Percentiles rank a stretch among this genome's conserved stretches.
Conservation (phyloP, 1,140 invertebrate species). For the Branchinecta lynchi region DNA sequence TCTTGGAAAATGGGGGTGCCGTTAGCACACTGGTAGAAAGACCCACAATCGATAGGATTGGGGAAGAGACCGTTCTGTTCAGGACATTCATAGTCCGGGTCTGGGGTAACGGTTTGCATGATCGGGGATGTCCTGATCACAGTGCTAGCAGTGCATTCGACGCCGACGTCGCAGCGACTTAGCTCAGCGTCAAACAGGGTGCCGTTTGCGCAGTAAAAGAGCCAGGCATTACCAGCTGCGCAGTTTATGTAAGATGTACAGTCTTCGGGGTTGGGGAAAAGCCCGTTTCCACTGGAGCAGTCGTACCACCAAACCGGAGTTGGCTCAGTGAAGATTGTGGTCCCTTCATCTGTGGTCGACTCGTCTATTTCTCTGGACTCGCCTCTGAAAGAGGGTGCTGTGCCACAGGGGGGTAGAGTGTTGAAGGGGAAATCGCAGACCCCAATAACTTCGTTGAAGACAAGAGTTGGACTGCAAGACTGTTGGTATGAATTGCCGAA, state of each 20-base stretch:
- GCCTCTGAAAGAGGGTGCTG: neutral
- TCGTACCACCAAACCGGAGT: conserved; percentile 10
- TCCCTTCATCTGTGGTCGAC: neutral
- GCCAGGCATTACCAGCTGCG: neutral
- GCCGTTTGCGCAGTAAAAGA: neutral
- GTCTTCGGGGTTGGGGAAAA: conserved; percentile 14
- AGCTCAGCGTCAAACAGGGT: neutral
- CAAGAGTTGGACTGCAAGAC: conserved; percentile 23
- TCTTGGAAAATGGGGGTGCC: neutral
- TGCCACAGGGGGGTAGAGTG: neutral
- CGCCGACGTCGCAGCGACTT: neutral
- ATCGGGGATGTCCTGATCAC: conserved; percentile 11
- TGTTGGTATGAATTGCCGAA: conserved; percentile 22
- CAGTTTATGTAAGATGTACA: conserved; percentile 11
- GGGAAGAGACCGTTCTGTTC: conserved; percentile 12
- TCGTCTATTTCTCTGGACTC: neutral
- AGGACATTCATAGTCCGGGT: conserved; percentile 13
- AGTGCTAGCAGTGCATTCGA: neutral
- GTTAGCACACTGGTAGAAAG: neutral
- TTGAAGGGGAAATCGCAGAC: conserved; percentile 26
- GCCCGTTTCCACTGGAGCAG: conserved; percentile 13
- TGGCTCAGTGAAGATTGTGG: neutral
- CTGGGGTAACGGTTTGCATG: conserved; percentile 11
- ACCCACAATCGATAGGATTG: conserved; percentile 3
- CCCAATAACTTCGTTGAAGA: conserved; percentile 24